Evolutionary conservation across 2,888 invertebrate species (phyloP), one percentile per base, ranked within the genome.

Genomic region (Drosophila testacea): DNA sequence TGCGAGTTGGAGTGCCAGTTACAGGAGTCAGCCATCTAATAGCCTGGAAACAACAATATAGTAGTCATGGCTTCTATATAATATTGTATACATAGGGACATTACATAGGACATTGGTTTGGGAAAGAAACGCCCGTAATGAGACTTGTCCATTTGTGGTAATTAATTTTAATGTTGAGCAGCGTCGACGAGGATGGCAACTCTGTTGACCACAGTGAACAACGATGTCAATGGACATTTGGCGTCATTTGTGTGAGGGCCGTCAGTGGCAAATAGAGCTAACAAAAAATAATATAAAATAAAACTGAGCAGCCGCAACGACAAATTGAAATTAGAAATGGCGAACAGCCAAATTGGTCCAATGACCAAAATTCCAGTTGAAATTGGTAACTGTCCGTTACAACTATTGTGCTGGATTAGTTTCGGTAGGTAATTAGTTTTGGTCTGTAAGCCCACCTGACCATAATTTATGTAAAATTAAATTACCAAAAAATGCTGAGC

Each of bases 131-230:
- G 65, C 46, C 56, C 65, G 70, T 88, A 84, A 86, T 80, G 77
- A 87, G 84, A 79, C 73, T 75, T 87, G 80, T 81, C 84, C 86
- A 84, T 87, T 86, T 87, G 84, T 77, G 80, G 86, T 86, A 86
- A 89, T 86, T 86, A 84, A 86, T 86, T 89, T 87, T 87, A 87
- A 84, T 81, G 89, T 67, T 82, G 69, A 74, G 69, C 77, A 70
- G 66, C 71, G 13, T 28, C 28, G 69, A 72, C 65, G 60, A 64
- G 79, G 67, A 41, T 71, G 64, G 50, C 72, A 75, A 77, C 74
- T 61, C 62, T 30, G 67, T 47, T 55, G 63, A 56, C 67, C 73
- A 64, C 57, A 36, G n/a, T 10, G 50, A 52, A 62, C 73, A 69
- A 51, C 68, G 59, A 81, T 79, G 81, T 88, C 81, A 79, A 86